Evolutionary conservation across 1,140 invertebrate genomes (phyloP), one percentile per base, ranked within the genome.

Genomic region (Eumaeus atala): DNA sequence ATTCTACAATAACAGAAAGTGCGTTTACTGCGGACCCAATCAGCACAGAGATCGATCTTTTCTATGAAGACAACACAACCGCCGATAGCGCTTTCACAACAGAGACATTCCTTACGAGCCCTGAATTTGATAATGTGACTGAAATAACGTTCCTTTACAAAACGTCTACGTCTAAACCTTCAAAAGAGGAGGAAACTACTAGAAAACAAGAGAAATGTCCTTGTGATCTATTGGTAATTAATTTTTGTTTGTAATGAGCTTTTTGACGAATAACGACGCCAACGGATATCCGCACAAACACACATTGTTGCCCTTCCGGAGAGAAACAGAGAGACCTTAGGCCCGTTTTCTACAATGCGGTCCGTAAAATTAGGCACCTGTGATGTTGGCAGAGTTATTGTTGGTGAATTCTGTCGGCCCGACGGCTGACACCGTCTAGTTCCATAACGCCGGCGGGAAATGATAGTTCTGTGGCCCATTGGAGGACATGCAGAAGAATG

Each of bases 191-290:
- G 59, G 72, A 76, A 63, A 72, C 59, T 64, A 55, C 7, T 40
- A 49, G 44, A 21, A 64, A 18, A 37, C 65, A 62, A 48, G 63
- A 81, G 18, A 58, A 48, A 47, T 90, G 89, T 69, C 58, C 59
- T 38, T 90, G 89, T 71, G 80, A 90, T 72, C 77, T 90, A 58
- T 70, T 81, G 64, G 89, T 90, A 67, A 64, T 73, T 72, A 57
- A 28, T 62, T 51, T 33, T 48, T 56, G 0, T 12, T 16, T 0
- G 38, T 14, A 28, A 9, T 2, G 10, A 14, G n/a, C n/a, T n/a
- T n/a, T n/a, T n/a, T n/a, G n/a, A n/a, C n/a, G n/a, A n/a, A n/a
- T n/a, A n/a, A n/a, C n/a, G n/a, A n/a, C n/a, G n/a, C n/a, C n/a
- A n/a, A n/a, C n/a, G n/a, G n/a, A n/a, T n/a, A n/a, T n/a, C n/a